These are phyloP conservation scores for Napeogenes inachia DNA, from an alignment of 2,888 invertebrate genomes.

Conservation along the genomic window DNA sequence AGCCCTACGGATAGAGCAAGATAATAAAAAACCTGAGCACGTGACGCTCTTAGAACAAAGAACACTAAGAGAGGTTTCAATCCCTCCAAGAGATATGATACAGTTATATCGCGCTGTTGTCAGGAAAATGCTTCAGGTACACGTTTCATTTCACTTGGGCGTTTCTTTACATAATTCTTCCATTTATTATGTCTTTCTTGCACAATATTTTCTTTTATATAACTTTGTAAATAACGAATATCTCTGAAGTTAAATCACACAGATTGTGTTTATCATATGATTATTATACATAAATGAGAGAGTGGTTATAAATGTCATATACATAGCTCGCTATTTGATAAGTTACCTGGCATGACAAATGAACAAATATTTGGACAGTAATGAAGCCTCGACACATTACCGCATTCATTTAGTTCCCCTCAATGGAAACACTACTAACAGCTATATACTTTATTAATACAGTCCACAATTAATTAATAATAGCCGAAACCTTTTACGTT, in stretches of 20 bases:
- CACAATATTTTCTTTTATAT: background rate
- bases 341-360: constrained; percentile 47
- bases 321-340: constrained; percentile 33
- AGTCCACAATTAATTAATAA: constrained; percentile 11
- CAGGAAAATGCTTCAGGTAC: constrained; percentile 23
- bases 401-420: constrained; percentile 42
- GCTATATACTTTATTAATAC: constrained; percentile 8
- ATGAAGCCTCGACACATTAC: constrained; percentile 53
- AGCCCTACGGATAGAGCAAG: constrained; percentile 39
- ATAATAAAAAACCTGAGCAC: constrained; percentile 67
- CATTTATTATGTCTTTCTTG: background rate
- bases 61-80: constrained; percentile 52
- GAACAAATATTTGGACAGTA: constrained; percentile 63
- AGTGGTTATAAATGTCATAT: constrained; percentile 8
- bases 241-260: background rate
- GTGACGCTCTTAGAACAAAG: constrained; percentile 62
- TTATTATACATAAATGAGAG: background rate
- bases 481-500: constrained; percentile 15
- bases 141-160: constrained; percentile 21
- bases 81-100: constrained; percentile 33
- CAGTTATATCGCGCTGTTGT: constrained; percentile 26
- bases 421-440: constrained; percentile 18
- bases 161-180: constrained; percentile 9
- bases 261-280: no score
- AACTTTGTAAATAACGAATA: background rate